Evolutionary conservation across 2,797 vertebrate species (phyloP).

Genomic region (Halcyon chelicuti): DNA sequence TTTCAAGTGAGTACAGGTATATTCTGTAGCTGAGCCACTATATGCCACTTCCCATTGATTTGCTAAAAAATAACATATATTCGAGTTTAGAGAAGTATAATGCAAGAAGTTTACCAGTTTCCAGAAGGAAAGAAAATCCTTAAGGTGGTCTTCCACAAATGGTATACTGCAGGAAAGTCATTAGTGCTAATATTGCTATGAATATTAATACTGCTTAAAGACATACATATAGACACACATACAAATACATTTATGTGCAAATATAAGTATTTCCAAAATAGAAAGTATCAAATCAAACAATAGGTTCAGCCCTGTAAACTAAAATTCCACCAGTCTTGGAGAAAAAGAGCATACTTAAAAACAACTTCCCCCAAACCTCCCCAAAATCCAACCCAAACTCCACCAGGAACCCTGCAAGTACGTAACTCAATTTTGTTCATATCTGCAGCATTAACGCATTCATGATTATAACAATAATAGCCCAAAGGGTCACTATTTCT

Average conservation of each 20-base stretch:
- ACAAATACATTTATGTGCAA: background rate
- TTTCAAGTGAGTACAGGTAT: slow-evolving; percentile 89
- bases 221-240: background rate
- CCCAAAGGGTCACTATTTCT: background rate
- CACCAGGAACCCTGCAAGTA: background rate
- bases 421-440: accelerated
- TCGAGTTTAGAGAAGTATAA: background rate
- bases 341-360: background rate
- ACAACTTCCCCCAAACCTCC: accelerated
- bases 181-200: background rate
- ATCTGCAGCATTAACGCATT: background rate
- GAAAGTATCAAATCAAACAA: background rate
- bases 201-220: background rate
- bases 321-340: background rate
- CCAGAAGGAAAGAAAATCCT: background rate
- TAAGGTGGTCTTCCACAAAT: background rate
- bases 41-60: slow-evolving; percentile 93
- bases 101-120: background rate
- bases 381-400: background rate
- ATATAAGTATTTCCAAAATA: background rate
- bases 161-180: background rate
- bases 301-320: background rate
- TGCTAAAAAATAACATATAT: slow-evolving; percentile 72
- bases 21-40: slow-evolving; percentile 90
- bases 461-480: background rate